Conservation (phyloP, 2,113 vertebrate species). For the Plecturocebus donacophilus region DNA sequence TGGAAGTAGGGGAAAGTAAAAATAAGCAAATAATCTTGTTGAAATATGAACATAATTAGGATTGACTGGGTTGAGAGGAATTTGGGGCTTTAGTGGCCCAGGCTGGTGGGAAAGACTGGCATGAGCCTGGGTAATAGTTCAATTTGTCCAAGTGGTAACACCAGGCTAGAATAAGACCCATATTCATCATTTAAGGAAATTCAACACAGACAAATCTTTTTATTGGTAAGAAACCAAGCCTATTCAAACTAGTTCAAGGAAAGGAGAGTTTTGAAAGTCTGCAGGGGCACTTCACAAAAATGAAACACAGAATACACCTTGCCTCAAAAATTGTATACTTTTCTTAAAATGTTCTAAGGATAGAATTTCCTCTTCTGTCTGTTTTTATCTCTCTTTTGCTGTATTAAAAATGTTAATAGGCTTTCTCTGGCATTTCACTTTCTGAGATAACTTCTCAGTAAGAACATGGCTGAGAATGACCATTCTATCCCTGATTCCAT, state of each 20-base stretch:
- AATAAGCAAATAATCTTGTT: not conserved
- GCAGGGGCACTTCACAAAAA: not conserved
- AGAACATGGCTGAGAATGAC: not conserved
- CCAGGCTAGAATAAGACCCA: not conserved
- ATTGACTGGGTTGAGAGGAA: not conserved
- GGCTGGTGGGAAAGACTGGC: not conserved
- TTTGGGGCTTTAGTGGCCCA: not conserved
- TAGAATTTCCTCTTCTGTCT: not conserved
- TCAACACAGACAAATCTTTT: not conserved
- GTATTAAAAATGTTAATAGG: not conserved
- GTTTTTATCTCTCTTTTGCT: not conserved
- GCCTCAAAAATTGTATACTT: not conserved
- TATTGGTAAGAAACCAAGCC: not conserved
- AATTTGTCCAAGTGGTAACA: not conserved
- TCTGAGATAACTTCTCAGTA: not conserved
- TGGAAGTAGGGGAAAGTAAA: not conserved
- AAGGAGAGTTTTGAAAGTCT: not conserved
- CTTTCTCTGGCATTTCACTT: not conserved
- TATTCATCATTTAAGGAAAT: not conserved
- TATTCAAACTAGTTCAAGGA: not conserved
- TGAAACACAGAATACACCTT: not conserved
- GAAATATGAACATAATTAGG: not conserved
- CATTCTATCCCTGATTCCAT: not conserved
- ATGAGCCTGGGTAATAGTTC: not conserved
- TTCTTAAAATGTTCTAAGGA: not conserved